Evolutionary conservation across 2,797 vertebrate species (phyloP).

Genomic region (Centropyge bicolor): DNA sequence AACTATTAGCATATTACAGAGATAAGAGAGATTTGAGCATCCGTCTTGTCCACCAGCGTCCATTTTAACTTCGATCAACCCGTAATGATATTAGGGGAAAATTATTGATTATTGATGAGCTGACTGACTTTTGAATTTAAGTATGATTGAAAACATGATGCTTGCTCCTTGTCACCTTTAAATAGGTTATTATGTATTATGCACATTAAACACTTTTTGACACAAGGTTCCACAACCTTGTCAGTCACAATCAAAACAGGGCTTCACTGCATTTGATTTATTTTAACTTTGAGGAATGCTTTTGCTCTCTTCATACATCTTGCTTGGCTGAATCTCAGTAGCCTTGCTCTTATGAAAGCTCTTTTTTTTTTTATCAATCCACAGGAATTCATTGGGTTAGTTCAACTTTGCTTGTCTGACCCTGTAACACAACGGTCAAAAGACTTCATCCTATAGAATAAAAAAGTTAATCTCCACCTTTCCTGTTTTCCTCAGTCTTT

Average conservation of each 20-base stretch:
- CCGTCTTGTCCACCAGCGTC: background rate
- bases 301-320: background rate
- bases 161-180: background rate
- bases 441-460: background rate
- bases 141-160: background rate
- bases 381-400: background rate
- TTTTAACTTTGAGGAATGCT: background rate
- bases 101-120: background rate
- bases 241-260: background rate
- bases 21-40: conserved; percentile 12
- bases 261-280: background rate
- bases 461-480: background rate
- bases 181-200: too few species aligned
- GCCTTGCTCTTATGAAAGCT: background rate
- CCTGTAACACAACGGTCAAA: background rate
- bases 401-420: background rate
- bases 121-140: background rate
- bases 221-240: background rate
- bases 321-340: background rate
- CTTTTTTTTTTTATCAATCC: background rate
- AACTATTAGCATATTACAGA: conserved; percentile 33
- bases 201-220: background rate
- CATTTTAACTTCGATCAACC: background rate
- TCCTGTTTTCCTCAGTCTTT: background rate
- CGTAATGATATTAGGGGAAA: background rate